phyloP scores from a whole-genome alignment of 1,140 invertebrate genomes.

The Myzus persicae region DNA sequence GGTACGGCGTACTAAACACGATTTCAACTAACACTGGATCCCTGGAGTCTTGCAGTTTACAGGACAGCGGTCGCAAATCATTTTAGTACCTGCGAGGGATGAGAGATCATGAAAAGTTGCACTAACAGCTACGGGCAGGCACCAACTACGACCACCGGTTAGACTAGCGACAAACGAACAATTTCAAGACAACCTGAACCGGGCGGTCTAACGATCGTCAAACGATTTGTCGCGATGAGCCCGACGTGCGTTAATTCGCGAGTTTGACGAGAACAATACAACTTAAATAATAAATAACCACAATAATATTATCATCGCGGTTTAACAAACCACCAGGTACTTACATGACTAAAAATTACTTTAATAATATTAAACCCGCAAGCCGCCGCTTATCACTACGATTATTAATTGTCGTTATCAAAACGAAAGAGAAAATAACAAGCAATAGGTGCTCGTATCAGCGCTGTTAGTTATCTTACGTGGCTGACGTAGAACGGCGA shows the following conservation, averaged over 20 bases:
- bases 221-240: background rate
- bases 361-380: background rate
- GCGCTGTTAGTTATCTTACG: background rate
- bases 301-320: background rate
- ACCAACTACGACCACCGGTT: background rate
- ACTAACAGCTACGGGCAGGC: background rate
- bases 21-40: background rate
- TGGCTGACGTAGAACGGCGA: background rate
- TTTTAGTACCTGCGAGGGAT: background rate
- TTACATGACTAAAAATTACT: background rate
- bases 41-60: background rate
- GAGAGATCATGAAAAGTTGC: background rate
- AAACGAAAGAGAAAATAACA: background rate
- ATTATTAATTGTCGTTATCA: slow-evolving; percentile 2
- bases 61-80: background rate
- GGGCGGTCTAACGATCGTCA: background rate
- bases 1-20: background rate
- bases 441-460: background rate
- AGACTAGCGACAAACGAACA: background rate
- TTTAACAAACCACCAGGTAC: background rate
- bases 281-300: background rate
- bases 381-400: background rate
- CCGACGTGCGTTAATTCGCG: background rate
- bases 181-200: background rate
- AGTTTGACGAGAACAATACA: background rate